A percentile compares a stretch with the other conserved stretches of the same genome.
Evolutionary conservation across 2,888 invertebrate species (phyloP).

Genomic region (Latrodectus hesperus): DNA sequence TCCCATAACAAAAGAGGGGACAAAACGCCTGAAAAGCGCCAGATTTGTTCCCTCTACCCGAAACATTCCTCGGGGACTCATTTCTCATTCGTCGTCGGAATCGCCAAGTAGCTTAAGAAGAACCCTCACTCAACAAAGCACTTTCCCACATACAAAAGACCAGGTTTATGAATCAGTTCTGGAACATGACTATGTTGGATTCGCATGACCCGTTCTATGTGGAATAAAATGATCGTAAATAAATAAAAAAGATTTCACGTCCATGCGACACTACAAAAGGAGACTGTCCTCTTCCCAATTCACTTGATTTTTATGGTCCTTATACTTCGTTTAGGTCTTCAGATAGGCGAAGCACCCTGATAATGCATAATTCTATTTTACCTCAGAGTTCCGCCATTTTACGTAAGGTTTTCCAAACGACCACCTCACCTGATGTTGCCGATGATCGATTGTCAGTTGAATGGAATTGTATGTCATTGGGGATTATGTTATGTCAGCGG

Average conservation of each 20-base stretch:
- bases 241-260: neutral
- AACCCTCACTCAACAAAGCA: neutral
- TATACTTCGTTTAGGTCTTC: slow-evolving; percentile 16
- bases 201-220: slow-evolving; percentile 35
- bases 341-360: slow-evolving; percentile 48
- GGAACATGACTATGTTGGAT: slow-evolving; percentile 51
- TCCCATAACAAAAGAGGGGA: slow-evolving; percentile 12
- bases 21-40: slow-evolving; percentile 58
- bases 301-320: slow-evolving; percentile 56
- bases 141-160: slow-evolving; percentile 34
- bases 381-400: slow-evolving; percentile 53
- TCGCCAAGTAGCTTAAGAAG: neutral
- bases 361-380: slow-evolving; percentile 50
- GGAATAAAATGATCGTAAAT: neutral
- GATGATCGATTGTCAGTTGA: slow-evolving; percentile 51
- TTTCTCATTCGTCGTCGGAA: slow-evolving; percentile 13
- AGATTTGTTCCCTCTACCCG: slow-evolving; percentile 37
- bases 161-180: slow-evolving; percentile 56
- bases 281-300: slow-evolving; percentile 9
- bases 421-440: neutral
- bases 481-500: slow-evolving; percentile 35
- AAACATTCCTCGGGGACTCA: neutral
- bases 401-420: neutral
- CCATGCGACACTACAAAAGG: neutral
- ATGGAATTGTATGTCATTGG: slow-evolving; percentile 49